phyloP scores from a whole-genome alignment of 2,797 vertebrate genomes.

The Sebastes reedi region DNA sequence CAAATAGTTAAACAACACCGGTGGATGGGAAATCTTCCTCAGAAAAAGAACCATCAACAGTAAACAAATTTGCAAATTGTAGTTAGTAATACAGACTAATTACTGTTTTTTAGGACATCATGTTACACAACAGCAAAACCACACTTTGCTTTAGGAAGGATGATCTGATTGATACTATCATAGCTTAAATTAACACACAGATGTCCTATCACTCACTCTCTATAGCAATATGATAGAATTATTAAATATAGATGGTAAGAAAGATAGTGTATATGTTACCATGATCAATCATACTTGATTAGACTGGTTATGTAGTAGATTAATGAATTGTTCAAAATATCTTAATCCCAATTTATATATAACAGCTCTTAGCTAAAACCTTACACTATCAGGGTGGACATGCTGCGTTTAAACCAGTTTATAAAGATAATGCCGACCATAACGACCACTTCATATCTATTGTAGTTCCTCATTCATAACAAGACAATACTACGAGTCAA shows the following conservation, averaged over 20 bases:
- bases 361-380: background rate
- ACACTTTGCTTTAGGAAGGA: background rate
- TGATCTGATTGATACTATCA: background rate
- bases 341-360: background rate
- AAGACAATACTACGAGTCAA: background rate
- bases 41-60: background rate
- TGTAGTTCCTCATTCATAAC: constrained; percentile 18
- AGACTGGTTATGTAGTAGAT: background rate
- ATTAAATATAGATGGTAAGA: background rate
- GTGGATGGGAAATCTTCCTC: background rate
- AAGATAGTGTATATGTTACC: background rate
- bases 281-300: background rate
- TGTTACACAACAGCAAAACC: background rate
- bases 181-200: background rate
- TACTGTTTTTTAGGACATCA: background rate
- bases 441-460: background rate
- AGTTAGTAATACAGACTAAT: too few relatives aligned
- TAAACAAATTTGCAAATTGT: too few relatives aligned
- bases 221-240: background rate
- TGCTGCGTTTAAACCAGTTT: background rate
- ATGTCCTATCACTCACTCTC: background rate
- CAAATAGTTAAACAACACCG: background rate
- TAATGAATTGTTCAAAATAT: background rate
- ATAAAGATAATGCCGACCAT: background rate
- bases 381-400: background rate